Percentiles rank a stretch among this genome's conserved stretches.
Evolutionary conservation across 2,888 invertebrate species (phyloP).

Genomic region (Drepanosiphum platanoidis): DNA sequence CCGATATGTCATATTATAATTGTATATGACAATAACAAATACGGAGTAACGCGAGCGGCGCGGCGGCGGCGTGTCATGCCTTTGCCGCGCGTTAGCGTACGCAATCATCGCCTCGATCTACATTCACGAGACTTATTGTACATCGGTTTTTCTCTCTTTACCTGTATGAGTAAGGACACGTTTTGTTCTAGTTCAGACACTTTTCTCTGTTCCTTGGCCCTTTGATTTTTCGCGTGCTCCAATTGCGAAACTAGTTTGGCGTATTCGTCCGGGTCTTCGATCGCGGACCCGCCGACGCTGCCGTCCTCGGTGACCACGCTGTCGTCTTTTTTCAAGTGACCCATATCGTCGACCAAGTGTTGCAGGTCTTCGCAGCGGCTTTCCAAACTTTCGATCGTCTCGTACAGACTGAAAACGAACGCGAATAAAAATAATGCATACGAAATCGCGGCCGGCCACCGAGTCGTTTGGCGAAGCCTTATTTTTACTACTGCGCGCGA

Average conservation of each 20-base stretch:
- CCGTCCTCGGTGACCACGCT: conserved; percentile 2
- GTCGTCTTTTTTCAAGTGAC: conserved; percentile 39
- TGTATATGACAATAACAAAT: too few relatives aligned
- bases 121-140: conserved; percentile 65
- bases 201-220: conserved; percentile 77
- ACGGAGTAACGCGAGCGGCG: too few relatives aligned
- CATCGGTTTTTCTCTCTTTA: too few relatives aligned
- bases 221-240: conserved; percentile 70
- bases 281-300: not conserved
- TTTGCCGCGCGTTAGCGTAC: too few relatives aligned
- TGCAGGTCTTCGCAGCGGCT: conserved; percentile 84
- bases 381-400: conserved; percentile 83
- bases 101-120: not conserved
- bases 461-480: too few relatives aligned
- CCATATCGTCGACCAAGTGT: conserved; percentile 74
- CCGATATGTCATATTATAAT: too few relatives aligned
- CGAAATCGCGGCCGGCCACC: not conserved
- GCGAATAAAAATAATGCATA: too few relatives aligned
- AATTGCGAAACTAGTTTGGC: conserved; percentile 63
- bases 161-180: conserved; percentile 76
- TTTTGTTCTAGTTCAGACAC: conserved; percentile 82
- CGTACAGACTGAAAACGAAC: conserved; percentile 74
- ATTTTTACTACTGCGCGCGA: too few relatives aligned
- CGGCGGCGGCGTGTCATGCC: too few relatives aligned
- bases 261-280: conserved; percentile 44